These are phyloP conservation scores for Pitangus sulphuratus DNA, from an alignment of 2,797 vertebrate species.

Conservation along the genomic window DNA sequence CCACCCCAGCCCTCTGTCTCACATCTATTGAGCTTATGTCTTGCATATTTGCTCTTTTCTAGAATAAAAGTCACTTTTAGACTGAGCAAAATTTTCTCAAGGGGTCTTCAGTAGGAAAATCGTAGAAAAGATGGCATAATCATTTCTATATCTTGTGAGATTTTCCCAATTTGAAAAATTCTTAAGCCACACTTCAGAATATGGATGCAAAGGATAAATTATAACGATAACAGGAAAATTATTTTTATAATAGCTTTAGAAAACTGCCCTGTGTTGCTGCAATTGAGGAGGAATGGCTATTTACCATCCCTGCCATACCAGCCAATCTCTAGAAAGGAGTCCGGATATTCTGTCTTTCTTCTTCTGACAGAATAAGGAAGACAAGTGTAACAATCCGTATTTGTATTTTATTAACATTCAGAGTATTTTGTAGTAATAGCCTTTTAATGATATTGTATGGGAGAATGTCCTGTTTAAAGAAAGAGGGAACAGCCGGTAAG, in stretches of 20 bases:
- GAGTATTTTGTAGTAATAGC: not conserved
- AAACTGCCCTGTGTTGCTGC: not conserved
- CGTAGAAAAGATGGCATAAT: not conserved
- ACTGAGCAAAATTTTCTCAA: not conserved
- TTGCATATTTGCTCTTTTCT: not conserved
- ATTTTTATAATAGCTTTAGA: not conserved
- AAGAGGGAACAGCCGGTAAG: not conserved
- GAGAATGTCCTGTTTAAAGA: not conserved
- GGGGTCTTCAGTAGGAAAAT: not conserved
- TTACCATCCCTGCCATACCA: not conserved
- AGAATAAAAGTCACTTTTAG: not conserved
- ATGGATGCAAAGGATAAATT: not conserved
- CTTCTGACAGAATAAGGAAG: not conserved
- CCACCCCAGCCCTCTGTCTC: not conserved
- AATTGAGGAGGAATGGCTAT: not conserved
- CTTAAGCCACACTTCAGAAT: not conserved
- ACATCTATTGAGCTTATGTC: not conserved
- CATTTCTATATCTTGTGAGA: not conserved
- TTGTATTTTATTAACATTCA: constrained; percentile 8
- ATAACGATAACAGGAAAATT: not conserved
- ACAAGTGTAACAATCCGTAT: not conserved
- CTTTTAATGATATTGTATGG: not conserved
- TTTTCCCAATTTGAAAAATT: not conserved
- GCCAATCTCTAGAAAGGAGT: not conserved
- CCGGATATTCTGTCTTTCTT: not conserved